Evolutionary conservation across 2,797 vertebrate species (phyloP).

Genomic region (Neoniphon sammara): DNA sequence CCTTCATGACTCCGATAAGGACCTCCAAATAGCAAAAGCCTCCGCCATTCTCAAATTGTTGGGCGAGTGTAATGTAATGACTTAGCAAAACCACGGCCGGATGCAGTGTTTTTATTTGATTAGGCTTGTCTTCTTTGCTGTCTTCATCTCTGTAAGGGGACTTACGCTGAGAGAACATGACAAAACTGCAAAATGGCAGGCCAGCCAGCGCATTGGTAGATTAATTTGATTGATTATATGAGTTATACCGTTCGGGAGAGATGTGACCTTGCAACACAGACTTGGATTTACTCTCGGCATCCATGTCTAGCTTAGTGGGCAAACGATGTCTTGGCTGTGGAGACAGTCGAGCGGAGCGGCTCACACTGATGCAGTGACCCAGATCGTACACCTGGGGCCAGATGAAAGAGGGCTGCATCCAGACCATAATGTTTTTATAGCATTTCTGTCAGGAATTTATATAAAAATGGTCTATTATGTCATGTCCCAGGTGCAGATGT

Average conservation of each 20-base stretch:
- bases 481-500: neutral
- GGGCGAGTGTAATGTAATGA: slow-evolving; percentile 27
- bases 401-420: slow-evolving; percentile 16
- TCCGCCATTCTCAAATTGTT: slow-evolving; percentile 48
- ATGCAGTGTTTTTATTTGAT: slow-evolving; percentile 46
- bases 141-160: slow-evolving; percentile 12
- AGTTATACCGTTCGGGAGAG: slow-evolving; percentile 30
- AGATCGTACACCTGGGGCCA: slow-evolving; percentile 60
- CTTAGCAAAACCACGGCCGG: slow-evolving; percentile 22
- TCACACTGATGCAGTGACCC: slow-evolving; percentile 55
- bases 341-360: slow-evolving; percentile 40
- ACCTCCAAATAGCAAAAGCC: slow-evolving; percentile 69
- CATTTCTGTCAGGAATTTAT: neutral
- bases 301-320: slow-evolving; percentile 54
- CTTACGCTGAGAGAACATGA: slow-evolving; percentile 8
- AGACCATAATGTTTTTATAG: slow-evolving; percentile 4
- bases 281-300: slow-evolving; percentile 31
- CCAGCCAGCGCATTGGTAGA: neutral
- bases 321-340: slow-evolving; percentile 53
- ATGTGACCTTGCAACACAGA: slow-evolving; percentile 35
- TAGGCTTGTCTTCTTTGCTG: slow-evolving; percentile 20
- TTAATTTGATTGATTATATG: slow-evolving; percentile 35
- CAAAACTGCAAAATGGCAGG: slow-evolving; percentile 13
- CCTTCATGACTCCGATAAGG: slow-evolving; percentile 66
- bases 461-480: slow-evolving; percentile 1